Base-by-base conservation (phyloP, 2,113 vertebrate species). In the Nipponia nippon region DNA sequence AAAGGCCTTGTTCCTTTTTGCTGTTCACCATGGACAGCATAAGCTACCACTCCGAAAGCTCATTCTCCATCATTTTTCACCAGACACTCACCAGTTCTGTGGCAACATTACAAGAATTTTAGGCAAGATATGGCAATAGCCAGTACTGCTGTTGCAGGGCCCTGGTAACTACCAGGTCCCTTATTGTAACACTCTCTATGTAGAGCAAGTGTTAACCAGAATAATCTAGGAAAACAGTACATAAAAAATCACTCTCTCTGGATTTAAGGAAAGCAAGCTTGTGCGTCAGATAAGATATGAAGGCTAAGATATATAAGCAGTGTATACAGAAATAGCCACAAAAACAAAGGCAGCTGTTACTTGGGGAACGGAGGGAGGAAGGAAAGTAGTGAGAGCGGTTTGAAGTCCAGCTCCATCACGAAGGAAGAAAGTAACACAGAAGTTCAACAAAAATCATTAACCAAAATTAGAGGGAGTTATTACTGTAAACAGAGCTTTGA, bases 101-200 rank as follows among this genome's bases (percentile, higher is more conserved):
- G 46, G 34, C 40, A 83, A 9, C 10, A 46, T 11, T 20, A 40
- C 27, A 58, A 49, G 58, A 73, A 70, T 82, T 82, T 58, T 47
- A 80, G 47, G 52, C 30, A 72, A 58, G 23, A 32, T 11, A 61
- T 0, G 7, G 66, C 23, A 55, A 27, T 1, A 55, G 29, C 7
- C n/a, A 73, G 23, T 32, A 83, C 3, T 2, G 38, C 71, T 65
- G 7, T 9, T 59, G 55, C 40, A 61, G 32, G 82, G 30, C 32
- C 21, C 40, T 40, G 14, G 1, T 10, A 81, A 53, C 61, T 18
- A 58, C 32, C 46, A 62, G 36, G 34, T 26, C 25, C 32, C 42
- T 34, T 14, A 0, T 0, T 78, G 7, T 44, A 63, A 56, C 50
- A 63, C 21, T 27, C 55, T 16, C 2, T 25, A 7, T 0, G 11